Base-by-base conservation (phyloP, 1,140 invertebrate species). In the Daktulosphaira vitifoliae region DNA sequence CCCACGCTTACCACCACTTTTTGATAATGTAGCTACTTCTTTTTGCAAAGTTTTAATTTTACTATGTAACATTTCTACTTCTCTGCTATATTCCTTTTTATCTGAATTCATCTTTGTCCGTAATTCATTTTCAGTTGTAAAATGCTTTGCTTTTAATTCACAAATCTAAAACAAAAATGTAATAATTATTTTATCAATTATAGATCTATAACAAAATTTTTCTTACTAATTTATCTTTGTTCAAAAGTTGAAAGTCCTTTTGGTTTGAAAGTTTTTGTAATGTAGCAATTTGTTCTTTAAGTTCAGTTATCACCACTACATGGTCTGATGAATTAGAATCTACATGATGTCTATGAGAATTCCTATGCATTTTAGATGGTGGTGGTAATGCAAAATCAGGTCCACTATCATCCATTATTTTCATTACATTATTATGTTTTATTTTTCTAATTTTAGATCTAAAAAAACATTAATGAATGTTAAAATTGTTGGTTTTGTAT, bases 261-360 rank as follows among this genome's bases (percentile, higher is more conserved):
- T 84, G 81, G 56, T 79, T 76, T 3, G 96, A 78, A 71, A 91
- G 89, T 74, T 93, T 95, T 74, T 96, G 89, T n/a, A 96, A 76
- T 71, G 84, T 86, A 33, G 91, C 90, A 69, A 96, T 93, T 72
- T 94, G 88, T 75, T 97, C 94, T 72, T 90, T 90, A 1, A 98
- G 80, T 74, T 95, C 90, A 15, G 92, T 95, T 74, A 96, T 89
- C 1, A 90, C 90, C 9, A 95, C 90, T 22, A 96, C 87, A 73
- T 96, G 91, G 75, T 97, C 93, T 0, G 90, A 90, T 72, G 86
- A 90, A 70, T 89, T 90, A 1, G 89, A 87, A 76, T 94, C 91
- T 42, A 85, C 70, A 74, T 39, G 26, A 72, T 75, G 69, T 70
- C 69, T 49, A 69, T 75, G 51, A 68, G 73, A 39, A 71, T 49